Evolutionary conservation across 1,140 invertebrate species (phyloP).

Genomic region (Drosophila grimshawi): DNA sequence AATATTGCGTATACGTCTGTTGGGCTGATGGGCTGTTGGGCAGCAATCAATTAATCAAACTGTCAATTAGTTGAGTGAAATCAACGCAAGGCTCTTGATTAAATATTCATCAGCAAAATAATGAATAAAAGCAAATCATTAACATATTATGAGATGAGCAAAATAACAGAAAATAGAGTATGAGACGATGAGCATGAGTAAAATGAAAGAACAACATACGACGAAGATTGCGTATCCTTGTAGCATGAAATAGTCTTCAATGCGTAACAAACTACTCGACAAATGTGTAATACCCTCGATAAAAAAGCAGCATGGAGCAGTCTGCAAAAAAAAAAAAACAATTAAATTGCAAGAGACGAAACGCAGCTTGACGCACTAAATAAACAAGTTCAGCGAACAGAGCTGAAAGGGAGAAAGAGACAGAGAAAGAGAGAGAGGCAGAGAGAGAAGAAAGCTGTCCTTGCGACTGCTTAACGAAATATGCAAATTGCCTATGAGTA

Average conservation of each 20-base stretch:
- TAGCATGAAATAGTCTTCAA: no score
- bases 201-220: no score
- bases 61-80: constrained; percentile 44
- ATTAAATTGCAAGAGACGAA: constrained; percentile 34
- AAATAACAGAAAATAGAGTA: no score
- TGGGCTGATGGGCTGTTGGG: background rate
- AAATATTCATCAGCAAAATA: constrained; percentile 26
- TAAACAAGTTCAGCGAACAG: constrained; percentile 17
- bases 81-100: constrained; percentile 13
- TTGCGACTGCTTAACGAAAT: constrained; percentile 73
- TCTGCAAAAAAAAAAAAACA: constrained; percentile 11
- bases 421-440: background rate
- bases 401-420: background rate
- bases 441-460: constrained; percentile 7
- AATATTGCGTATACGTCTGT: constrained; percentile 24
- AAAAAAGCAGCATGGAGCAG: background rate
- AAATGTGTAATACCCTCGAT: no score
- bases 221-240: no score
- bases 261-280: no score
- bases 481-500: constrained; percentile 78
- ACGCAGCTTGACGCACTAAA: constrained; percentile 31
- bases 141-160: constrained; percentile 37
- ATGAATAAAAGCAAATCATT: constrained; percentile 23
- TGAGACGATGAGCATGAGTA: no score
- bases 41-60: constrained; percentile 44